A percentile compares a stretch with the other conserved stretches of the same genome.
Conservation (phyloP, 2,888 invertebrate genomes). For the Colletes collaris region DNA sequence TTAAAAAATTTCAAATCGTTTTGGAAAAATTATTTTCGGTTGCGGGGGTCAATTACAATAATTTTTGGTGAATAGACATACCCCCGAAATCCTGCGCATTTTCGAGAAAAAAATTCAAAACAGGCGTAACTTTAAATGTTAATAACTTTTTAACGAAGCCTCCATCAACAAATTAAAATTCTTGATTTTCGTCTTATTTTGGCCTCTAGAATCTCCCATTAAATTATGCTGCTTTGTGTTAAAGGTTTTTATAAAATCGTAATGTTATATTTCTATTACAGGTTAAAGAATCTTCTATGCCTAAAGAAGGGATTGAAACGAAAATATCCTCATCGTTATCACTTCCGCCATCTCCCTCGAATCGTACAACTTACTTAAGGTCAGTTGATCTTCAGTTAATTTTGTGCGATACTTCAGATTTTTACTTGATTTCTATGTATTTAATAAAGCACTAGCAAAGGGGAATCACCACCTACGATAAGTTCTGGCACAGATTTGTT, state of each 20-base stretch:
- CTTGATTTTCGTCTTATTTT: too few relatives aligned
- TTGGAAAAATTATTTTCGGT: too few relatives aligned
- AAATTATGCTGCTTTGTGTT: neutral
- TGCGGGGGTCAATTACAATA: too few relatives aligned
- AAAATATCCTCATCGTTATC: slow-evolving; percentile 84
- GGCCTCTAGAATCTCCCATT: too few relatives aligned
- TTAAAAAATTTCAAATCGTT: too few relatives aligned
- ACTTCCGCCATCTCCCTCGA: slow-evolving; percentile 86
- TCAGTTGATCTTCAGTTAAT: slow-evolving; percentile 61
- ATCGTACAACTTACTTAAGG: slow-evolving; percentile 84
- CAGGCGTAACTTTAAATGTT: too few relatives aligned
- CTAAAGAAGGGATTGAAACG: slow-evolving; percentile 82
- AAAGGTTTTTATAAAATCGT: neutral
- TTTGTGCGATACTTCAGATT: neutral
- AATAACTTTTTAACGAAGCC: too few relatives aligned
- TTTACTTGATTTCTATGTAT: slow-evolving; percentile 27
- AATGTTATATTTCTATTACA: slow-evolving; percentile 44
- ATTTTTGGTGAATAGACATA: too few relatives aligned
- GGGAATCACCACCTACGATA: slow-evolving; percentile 85
- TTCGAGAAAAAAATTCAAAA: too few relatives aligned
- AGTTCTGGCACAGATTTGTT: slow-evolving; percentile 82
- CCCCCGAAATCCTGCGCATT: too few relatives aligned
- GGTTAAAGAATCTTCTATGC: slow-evolving; percentile 82
- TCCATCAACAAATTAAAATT: too few relatives aligned
- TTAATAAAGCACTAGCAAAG: slow-evolving; percentile 74